phyloP scores from a whole-genome alignment of 2,888 invertebrate genomes.

The Plebejus melissa region DNA sequence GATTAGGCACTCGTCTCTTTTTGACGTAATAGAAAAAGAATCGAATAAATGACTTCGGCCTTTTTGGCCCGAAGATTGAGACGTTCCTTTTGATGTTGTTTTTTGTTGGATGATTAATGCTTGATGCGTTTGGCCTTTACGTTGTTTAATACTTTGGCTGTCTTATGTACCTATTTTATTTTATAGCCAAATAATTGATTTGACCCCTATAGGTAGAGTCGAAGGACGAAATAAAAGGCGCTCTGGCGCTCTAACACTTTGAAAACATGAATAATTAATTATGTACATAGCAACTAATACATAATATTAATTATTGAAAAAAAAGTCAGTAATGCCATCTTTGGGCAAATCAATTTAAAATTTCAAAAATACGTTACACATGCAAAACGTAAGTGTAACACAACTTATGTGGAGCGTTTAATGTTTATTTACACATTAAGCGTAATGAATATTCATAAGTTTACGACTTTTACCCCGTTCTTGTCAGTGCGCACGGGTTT shows the following conservation, averaged over 20 bases:
- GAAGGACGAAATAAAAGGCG: background rate
- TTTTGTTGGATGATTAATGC: background rate
- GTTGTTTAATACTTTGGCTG: background rate
- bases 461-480: constrained; percentile 13
- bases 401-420: background rate
- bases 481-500: constrained; percentile 11
- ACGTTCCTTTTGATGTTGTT: background rate
- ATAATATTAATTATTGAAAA: background rate
- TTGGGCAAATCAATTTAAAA: background rate
- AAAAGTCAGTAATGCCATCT: background rate
- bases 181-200: constrained; percentile 11
- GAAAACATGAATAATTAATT: background rate
- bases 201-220: background rate
- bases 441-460: constrained; percentile 5
- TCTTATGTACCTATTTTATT: background rate
- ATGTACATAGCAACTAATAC: too few relatives aligned
- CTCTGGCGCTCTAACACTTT: background rate
- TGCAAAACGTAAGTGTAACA: background rate
- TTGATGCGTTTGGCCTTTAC: background rate
- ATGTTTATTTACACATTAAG: constrained; percentile 12
- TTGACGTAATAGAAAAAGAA: constrained; percentile 20
- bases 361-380: background rate
- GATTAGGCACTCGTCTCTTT: constrained; percentile 21
- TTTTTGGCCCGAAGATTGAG: constrained; percentile 6
- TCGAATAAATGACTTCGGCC: constrained; percentile 8